Base-by-base conservation (phyloP, 1,140 invertebrate species). In the Aphidius ervi region DNA sequence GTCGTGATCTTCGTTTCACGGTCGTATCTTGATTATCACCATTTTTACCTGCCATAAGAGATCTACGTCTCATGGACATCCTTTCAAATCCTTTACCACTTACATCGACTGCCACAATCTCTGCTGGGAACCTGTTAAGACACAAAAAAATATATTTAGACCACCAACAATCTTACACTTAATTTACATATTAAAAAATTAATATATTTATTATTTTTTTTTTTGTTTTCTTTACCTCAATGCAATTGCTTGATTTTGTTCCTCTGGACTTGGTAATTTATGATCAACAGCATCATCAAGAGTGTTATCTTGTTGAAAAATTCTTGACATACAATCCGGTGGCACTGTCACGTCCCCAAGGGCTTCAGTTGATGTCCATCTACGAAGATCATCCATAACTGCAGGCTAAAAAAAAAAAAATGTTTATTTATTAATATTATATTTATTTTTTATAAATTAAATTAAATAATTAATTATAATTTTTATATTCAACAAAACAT, bases 61-160 rank as follows among this genome's bases (percentile, higher is more conserved):
- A 95, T 72, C 90, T 86, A 56, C 93, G 82, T 37, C 91, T 87
- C 67, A 83, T 84, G 67, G 89, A 90, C 90, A 95, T 93, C 65
- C 93, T 85, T 66, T 91, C 86, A 82, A 95, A 96, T 71, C 87
- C 86, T 69, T 84, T 85, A 16, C 92, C 93, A 60, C 89, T 92
- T 31, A 92, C 87, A 75, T 96, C 93, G 58, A 96, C 93, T 48
- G 87, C 85, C 9, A 96, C 89, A 61, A 95, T 79, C 83, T 93
- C 87, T 42, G 91, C 88, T 23, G 90, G 90, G 81, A 93, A 95
- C 81, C 91, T 92, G 74, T 31, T 31, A 31, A 31, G 16, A 16
- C 16, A 16, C 16, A 31, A 31, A 31, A 31, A 31, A 31, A 31
- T 1, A 31, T 31, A 23, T 23, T 23, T 31, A 31, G 23, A 31